Evolutionary conservation across 1,140 invertebrate species (phyloP).

Genomic region (Drosophila ogumai): DNA sequence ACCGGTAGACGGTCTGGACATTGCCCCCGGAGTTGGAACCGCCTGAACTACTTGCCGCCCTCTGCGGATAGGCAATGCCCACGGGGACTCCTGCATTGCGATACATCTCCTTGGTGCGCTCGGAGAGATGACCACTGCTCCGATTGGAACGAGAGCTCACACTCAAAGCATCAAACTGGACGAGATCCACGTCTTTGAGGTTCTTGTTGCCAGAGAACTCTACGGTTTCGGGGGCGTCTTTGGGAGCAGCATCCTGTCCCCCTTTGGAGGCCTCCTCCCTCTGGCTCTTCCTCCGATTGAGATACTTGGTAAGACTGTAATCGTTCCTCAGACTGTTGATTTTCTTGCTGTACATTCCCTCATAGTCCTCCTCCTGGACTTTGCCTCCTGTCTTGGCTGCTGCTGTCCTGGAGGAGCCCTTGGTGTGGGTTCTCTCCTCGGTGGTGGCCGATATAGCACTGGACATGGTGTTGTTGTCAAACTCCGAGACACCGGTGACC

Average conservation of each 20-base stretch:
- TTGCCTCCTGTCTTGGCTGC: constrained; percentile 16
- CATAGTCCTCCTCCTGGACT: constrained; percentile 57
- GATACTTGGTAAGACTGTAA: constrained; percentile 82
- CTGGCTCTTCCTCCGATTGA: constrained; percentile 73
- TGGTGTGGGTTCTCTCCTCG: constrained; percentile 27
- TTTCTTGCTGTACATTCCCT: constrained; percentile 72
- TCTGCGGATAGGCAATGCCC: constrained; percentile 79
- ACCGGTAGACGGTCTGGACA: constrained; percentile 81
- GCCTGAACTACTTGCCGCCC: constrained; percentile 57
- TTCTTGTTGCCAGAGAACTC: constrained; percentile 57
- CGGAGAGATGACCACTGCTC: constrained; percentile 77
- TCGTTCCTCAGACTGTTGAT: constrained; percentile 77
- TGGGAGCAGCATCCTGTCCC: constrained; percentile 5
- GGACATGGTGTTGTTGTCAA: constrained; percentile 76
- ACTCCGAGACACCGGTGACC: constrained; percentile 76
- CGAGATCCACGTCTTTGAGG: constrained; percentile 66
- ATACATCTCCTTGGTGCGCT: constrained; percentile 83
- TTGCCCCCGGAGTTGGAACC: constrained; percentile 36
- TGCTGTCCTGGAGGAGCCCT: not conserved
- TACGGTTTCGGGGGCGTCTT: constrained; percentile 27
- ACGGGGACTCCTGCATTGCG: constrained; percentile 79
- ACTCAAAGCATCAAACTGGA: constrained; percentile 78
- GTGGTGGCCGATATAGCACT: constrained; percentile 63
- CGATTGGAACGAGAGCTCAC: constrained; percentile 80
- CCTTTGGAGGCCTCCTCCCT: constrained; percentile 21